phyloP scores from a whole-genome alignment of 2,888 invertebrate species.

The Timandra comae region DNA sequence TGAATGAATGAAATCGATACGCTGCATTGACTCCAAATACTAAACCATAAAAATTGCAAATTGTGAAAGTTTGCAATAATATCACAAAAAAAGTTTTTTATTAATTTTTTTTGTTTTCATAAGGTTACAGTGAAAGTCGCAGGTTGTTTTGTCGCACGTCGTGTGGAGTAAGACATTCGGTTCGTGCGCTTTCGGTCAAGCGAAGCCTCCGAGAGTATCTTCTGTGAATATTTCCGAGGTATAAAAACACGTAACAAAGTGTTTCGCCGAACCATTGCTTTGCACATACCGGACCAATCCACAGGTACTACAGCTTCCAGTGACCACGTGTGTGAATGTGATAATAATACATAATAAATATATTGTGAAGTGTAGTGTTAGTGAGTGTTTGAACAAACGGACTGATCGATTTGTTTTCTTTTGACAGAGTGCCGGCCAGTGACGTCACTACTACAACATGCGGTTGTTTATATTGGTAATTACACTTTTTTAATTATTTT shows the following conservation, averaged over 20 bases:
- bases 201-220: slow-evolving; percentile 56
- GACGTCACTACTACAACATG: slow-evolving; percentile 44
- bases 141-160: slow-evolving; percentile 37
- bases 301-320: slow-evolving; percentile 29
- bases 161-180: slow-evolving; percentile 22
- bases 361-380: slow-evolving; percentile 12
- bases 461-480: slow-evolving; percentile 63
- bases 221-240: slow-evolving; percentile 69
- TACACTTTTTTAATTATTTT: too few relatives aligned
- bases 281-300: slow-evolving; percentile 40
- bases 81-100: too few relatives aligned
- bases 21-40: slow-evolving; percentile 13
- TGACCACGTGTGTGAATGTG: slow-evolving; percentile 20
- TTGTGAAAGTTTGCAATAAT: slow-evolving; percentile 36
- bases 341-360: slow-evolving; percentile 24
- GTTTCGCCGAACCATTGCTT: slow-evolving; percentile 65
- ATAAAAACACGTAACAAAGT: slow-evolving; percentile 67
- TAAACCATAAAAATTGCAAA: slow-evolving; percentile 13
- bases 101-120: too few relatives aligned
- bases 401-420: slow-evolving; percentile 51
- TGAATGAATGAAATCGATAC: too few relatives aligned
- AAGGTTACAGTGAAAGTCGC: slow-evolving; percentile 46
- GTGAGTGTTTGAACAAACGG: slow-evolving; percentile 27
- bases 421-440: slow-evolving; percentile 59
- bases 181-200: slow-evolving; percentile 54